Evolutionary conservation across 2,797 vertebrate genomes (phyloP), one percentile per base, ranked within the genome.

Genomic region (Phataginus tetradactyla): DNA sequence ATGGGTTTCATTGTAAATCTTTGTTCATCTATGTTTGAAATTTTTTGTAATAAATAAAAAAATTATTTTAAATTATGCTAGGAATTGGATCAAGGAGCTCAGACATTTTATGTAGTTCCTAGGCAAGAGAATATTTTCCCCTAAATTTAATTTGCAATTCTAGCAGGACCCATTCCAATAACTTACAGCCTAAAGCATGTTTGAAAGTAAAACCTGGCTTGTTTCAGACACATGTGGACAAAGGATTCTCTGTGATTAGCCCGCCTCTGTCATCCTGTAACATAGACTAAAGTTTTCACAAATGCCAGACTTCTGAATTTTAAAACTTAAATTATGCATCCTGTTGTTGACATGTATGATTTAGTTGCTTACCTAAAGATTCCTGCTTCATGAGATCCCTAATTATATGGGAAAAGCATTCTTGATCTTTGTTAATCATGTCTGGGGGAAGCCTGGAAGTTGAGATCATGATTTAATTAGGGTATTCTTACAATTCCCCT

Each of bases 381-480:
- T 95, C 69, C 61, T 88, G 93, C 45, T 97, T 96, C 92, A 96
- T 96, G 95, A 97, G 95, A 96, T 96, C 85, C 55, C 81, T 97
- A 96, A 97, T 97, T 97, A 96, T 95, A 90, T 97, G 89, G 86
- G 66, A 74, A 97, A 89, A 86, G 83, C 92, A 90, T 87, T 90
- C 89, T 97, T 95, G 49, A 96, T 97, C 90, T 96, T 95, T 94
- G 80, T 96, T 96, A 96, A 96, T 97, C 96, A 75, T 96, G 91
- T 96, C 91, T 94, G 39, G 71, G 88, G 96, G 90, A 95, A 84
- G 92, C 81, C 92, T 97, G 95, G 79, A 93, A 91, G 37, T 97
- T 97, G 91, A 96, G 64, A 96, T 79, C 57, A 74, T 94, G 91
- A 93, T 93, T 97, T 97, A 91, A 97, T 97, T 97, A 97, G 90